These are phyloP conservation scores for Hofmannophila pseudospretella DNA, from an alignment of 2,888 invertebrate genomes.

Conservation along the genomic window DNA sequence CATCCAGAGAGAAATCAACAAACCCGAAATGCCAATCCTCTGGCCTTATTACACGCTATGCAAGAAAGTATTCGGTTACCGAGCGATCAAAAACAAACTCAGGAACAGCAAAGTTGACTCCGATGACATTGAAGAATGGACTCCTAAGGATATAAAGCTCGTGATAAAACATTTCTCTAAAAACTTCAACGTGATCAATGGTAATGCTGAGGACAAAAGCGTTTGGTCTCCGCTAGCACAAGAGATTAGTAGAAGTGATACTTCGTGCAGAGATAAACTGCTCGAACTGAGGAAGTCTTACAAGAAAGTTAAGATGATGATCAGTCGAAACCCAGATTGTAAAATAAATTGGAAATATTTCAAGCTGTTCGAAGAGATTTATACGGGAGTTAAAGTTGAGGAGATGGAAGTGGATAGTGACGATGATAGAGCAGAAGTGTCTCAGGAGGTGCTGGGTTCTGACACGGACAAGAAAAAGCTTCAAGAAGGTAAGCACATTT, in stretches of 20 bases:
- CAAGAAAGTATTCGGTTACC: conserved; percentile 66
- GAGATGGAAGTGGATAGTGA: conserved; percentile 1
- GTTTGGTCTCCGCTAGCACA: conserved; percentile 41
- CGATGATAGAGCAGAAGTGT: background rate
- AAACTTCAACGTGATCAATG: conserved; percentile 39
- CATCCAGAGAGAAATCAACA: conserved; percentile 57
- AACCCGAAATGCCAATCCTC: conserved; percentile 57
- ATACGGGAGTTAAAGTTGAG: conserved; percentile 20
- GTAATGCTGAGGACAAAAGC: conserved; percentile 29
- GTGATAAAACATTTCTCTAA: conserved; percentile 46
- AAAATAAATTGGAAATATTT: conserved; percentile 66
- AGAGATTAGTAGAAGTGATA: conserved; percentile 37
- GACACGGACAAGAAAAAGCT: background rate
- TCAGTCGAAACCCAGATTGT: conserved; percentile 44
- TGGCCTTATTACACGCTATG: conserved; percentile 65
- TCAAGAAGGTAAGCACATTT: background rate
- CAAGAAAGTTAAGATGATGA: conserved; percentile 59
- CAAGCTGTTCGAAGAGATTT: conserved; percentile 53
- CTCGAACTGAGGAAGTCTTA: conserved; percentile 58
- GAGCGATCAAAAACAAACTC: conserved; percentile 53
- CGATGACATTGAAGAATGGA: conserved; percentile 51
- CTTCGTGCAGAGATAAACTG: conserved; percentile 51
- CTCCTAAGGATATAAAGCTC: conserved; percentile 50
- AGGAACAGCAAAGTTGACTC: conserved; percentile 43
- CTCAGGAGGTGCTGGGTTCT: background rate